Evolutionary conservation across 2,113 vertebrate species (phyloP), one percentile per base, ranked within the genome.

Genomic region (Leiothrix lutea): DNA sequence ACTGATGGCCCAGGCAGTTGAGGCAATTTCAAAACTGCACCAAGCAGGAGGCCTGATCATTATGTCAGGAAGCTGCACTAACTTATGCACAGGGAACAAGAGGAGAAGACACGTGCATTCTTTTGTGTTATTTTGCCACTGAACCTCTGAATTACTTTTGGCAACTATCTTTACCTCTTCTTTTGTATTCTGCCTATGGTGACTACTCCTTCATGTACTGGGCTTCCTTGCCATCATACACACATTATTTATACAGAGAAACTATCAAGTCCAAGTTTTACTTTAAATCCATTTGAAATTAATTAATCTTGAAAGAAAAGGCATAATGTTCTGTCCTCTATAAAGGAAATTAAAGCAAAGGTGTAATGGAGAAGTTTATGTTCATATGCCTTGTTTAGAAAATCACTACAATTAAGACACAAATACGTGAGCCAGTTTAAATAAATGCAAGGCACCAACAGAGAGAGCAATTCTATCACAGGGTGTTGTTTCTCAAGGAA

Each of bases 241-340:
- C 10, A 53, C 5, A 12, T 11, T 15, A 71, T 77, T 67, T 51
- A 56, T 35, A 48, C 0, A 78, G 56, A 61, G 78, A 74, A 90
- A 26, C 20, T 72, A 73, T 80, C 40, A 36, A 61, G 33, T 54
- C 53, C 35, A 70, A 58, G 26, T 80, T 80, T 38, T 88, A 69
- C 56, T 94, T 90, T 62, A 73, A 60, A 80, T 89, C 48, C 23
- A 18, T 56, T 94, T 70, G 33, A 62, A 62, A 38, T 84, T 21
- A 73, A 54, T 69, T 53, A 40, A 33, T 80, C 26, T 88, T 90
- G 56, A 86, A 88, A 93, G 28, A 90, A 94, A 92, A 74, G 12
- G 17, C 29, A n/a, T 48, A 45, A 53, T 20, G 23, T 69, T 75
- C 71, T 24, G 28, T 47, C 26, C 12, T 26, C 19, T n/a, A 40